Base-by-base conservation (phyloP, 2,888 invertebrate genomes). In the Podabrus alpinus region DNA sequence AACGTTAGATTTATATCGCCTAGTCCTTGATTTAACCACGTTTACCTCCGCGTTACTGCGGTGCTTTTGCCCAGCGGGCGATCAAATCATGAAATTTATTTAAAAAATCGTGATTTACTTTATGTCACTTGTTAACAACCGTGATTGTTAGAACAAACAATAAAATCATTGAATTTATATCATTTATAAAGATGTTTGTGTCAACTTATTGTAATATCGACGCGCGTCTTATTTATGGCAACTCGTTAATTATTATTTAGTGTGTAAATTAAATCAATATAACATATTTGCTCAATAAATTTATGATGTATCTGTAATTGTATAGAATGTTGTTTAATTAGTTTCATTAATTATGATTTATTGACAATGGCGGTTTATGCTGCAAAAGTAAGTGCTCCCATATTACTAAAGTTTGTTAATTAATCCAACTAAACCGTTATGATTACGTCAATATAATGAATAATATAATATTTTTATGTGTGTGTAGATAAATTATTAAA, bases 11-110 rank as follows among this genome's bases (percentile, higher is more conserved):
- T 64, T 19, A 21, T 64, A 21, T 45, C 45, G 45, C n/a, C 19
- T 16, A 71, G 72, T 72, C 71, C 71, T 75, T 73, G 73, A 61
- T 75, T 59, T 73, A 70, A 72, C 72, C 64, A 67, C 62, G 29
- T 69, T 70, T 72, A 72, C 45, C 45, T 45, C 45, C 45, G 45
- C 45, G 45, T 45, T n/a, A 68, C 61, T 71, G 69, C 61, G 72
- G 75, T 73, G 69, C 61, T 77, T 61, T 69, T 61, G 67, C 76
- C 21, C 75, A 59, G 74, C 75, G 68, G 75, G 75, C 73, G 73
- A 72, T 72, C 76, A 66, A 74, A 72, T 79, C 79, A 74, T 76
- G 79, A 77, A 79, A 76, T 79, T 77, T 74, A 69, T 79, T 79
- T 79, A 66, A 74, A 76, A 79, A 79, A 74, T 74, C 77, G 77